A percentile compares a stretch with the other conserved stretches of the same genome.
Conservation (phyloP, 2,888 invertebrate genomes). For the Gortyna flavago region DNA sequence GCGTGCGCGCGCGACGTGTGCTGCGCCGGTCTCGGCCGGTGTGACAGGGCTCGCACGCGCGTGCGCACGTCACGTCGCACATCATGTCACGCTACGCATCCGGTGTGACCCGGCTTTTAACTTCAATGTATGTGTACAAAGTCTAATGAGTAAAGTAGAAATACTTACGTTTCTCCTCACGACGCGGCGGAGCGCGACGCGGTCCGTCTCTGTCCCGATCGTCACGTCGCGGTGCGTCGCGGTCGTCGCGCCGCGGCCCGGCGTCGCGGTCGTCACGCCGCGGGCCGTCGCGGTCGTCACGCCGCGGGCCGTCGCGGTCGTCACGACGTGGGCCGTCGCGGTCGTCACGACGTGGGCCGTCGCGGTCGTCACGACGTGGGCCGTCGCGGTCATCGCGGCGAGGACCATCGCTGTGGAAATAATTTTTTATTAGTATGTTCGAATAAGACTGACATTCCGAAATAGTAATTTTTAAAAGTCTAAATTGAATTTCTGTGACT, state of each 20-base stretch:
- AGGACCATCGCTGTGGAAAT: conserved; percentile 12
- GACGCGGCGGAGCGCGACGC: conserved; percentile 81
- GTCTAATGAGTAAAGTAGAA: conserved; percentile 11
- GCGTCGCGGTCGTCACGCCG: conserved; percentile 76
- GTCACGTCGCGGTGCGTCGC: conserved; percentile 74
- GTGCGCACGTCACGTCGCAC: no score
- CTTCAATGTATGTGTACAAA: not conserved
- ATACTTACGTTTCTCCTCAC: conserved; percentile 88
- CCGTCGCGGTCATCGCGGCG: conserved; percentile 74
- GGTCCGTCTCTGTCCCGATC: conserved; percentile 78
- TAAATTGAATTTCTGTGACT: no score
- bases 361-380: conserved; percentile 77
- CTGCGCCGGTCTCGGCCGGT: no score
- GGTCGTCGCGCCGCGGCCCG: conserved; percentile 75
- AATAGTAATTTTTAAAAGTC: no score
- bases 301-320: conserved; percentile 72
- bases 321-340: conserved; percentile 76
- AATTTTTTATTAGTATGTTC: no score
- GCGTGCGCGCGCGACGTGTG: no score
- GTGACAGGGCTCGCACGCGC: no score
- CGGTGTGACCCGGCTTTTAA: no score
- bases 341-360: conserved; percentile 70
- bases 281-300: conserved; percentile 76
- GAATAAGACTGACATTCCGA: no score
- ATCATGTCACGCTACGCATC: no score